Evolutionary conservation across 2,888 invertebrate genomes (phyloP).

Genomic region (Ormia ochracea): DNA sequence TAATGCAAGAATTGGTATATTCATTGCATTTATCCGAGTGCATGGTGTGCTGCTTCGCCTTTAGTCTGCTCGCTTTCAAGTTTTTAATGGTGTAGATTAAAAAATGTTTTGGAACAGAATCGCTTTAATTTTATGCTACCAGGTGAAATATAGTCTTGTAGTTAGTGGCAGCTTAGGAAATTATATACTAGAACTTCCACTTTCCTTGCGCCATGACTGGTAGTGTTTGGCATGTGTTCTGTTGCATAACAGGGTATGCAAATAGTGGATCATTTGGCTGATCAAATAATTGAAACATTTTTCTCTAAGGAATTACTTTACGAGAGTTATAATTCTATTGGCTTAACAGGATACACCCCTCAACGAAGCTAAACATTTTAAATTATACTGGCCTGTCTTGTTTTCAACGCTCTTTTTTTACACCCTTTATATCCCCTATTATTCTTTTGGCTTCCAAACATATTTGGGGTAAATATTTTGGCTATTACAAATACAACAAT

Average conservation of each 20-base stretch:
- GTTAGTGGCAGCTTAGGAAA: slow-evolving; percentile 54
- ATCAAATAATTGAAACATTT: too few species aligned
- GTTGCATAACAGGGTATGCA: slow-evolving; percentile 21
- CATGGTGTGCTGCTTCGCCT: slow-evolving; percentile 25
- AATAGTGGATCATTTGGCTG: too few species aligned
- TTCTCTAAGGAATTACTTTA: too few species aligned
- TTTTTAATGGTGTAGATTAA: slow-evolving; percentile 4
- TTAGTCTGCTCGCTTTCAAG: slow-evolving; percentile 1
- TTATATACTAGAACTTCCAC: slow-evolving; percentile 52
- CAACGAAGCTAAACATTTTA: too few species aligned
- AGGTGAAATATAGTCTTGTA: slow-evolving; percentile 49
- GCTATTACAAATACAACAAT: slow-evolving; percentile 39
- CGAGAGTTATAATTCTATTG: too few species aligned
- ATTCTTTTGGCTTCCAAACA: slow-evolving; percentile 30
- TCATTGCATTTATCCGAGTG: slow-evolving; percentile 29
- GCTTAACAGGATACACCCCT: too few species aligned
- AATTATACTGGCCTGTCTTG: too few species aligned
- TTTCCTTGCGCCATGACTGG: neutral
- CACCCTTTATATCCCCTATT: slow-evolving; percentile 9
- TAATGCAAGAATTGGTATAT: neutral
- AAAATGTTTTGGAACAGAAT: neutral
- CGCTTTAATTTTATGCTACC: slow-evolving; percentile 26
- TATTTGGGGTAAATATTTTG: slow-evolving; percentile 56
- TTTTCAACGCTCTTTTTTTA: neutral
- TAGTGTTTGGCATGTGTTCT: neutral